These are phyloP conservation scores for Hydriomena furcata DNA, from an alignment of 2,888 invertebrate genomes.

Conservation along the genomic window DNA sequence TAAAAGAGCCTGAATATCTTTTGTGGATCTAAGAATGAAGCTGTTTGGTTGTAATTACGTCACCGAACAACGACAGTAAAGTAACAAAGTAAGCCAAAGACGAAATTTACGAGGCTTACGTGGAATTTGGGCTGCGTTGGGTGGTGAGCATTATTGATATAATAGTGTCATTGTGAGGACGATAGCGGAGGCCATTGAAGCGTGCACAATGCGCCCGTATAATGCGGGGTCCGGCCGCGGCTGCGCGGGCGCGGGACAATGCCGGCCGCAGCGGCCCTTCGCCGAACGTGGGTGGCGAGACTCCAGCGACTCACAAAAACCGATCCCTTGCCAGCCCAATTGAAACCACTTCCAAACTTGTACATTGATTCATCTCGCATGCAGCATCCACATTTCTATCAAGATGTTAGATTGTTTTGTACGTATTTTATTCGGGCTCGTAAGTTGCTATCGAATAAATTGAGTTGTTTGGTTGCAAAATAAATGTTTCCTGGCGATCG, in stretches of 20 bases:
- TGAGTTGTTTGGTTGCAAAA: conserved; percentile 53
- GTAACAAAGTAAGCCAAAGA: conserved; percentile 58
- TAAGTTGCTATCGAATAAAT: conserved; percentile 42
- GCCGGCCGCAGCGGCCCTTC: conserved; percentile 60
- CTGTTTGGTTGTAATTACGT: conserved; percentile 37
- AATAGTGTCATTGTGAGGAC: conserved; percentile 78
- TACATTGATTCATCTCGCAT: conserved; percentile 30
- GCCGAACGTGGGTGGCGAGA: conserved; percentile 76
- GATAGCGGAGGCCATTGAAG: conserved; percentile 77
- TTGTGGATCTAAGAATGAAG: conserved; percentile 31
- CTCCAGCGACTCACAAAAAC: conserved; percentile 59
- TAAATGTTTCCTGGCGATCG: conserved; percentile 51
- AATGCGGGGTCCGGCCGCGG: conserved; percentile 67
- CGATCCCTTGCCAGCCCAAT: conserved; percentile 55
- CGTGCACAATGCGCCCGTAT: conserved; percentile 80
- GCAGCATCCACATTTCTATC: conserved; percentile 30
- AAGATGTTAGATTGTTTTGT: conserved; percentile 25
- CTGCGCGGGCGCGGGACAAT: conserved; percentile 62
- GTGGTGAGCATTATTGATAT: conserved; percentile 73
- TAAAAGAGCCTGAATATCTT: conserved; percentile 26
- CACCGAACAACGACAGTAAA: conserved; percentile 39
- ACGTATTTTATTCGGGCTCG: conserved; percentile 24
- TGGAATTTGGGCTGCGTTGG: conserved; percentile 65
- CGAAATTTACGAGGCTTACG: conserved; percentile 72
- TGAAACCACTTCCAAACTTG: conserved; percentile 38